Conservation (phyloP, 2,888 invertebrate species). For the Spilarctia lutea region DNA sequence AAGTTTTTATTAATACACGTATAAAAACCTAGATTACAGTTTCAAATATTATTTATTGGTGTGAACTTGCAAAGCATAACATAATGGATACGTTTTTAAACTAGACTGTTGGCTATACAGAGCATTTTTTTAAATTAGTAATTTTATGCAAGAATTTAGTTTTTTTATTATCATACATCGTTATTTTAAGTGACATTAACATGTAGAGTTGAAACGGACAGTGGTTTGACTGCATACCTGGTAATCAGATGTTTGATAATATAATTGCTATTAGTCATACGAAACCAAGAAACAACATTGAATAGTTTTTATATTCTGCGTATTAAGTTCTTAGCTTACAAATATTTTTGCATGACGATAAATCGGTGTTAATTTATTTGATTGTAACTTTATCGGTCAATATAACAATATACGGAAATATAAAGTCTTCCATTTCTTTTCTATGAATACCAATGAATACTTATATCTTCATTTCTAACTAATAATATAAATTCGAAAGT, state of each 20-base stretch:
- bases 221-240: neutral
- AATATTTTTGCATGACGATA: neutral
- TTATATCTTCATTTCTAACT: neutral
- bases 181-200: neutral
- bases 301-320: neutral
- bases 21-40: constrained; percentile 20
- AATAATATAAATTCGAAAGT: no score
- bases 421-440: no score
- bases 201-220: neutral
- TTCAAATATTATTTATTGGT: constrained; percentile 14
- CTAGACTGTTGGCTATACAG: neutral
- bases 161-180: neutral
- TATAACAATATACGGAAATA: neutral
- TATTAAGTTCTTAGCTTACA: neutral
- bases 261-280: neutral
- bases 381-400: neutral
- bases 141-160: no score
- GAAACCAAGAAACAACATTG: neutral
- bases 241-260: neutral
- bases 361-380: neutral
- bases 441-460: no score
- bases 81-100: neutral
- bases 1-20: constrained; percentile 14
- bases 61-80: neutral
- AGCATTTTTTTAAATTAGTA: neutral